phyloP scores from a whole-genome alignment of 2,797 vertebrate genomes.

The Moxostoma hubbsi region DNA sequence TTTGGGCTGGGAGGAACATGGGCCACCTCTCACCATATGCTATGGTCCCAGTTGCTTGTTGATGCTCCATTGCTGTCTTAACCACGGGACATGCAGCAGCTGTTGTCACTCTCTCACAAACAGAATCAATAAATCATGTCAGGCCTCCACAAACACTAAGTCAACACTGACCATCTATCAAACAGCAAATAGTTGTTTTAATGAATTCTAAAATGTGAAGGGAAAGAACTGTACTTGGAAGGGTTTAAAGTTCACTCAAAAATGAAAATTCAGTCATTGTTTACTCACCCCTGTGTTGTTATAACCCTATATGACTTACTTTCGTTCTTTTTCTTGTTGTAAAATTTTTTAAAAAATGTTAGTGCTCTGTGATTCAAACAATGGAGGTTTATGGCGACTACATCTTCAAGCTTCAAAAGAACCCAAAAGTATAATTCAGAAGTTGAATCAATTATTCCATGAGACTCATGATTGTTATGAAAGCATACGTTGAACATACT shows the following conservation, averaged over 20 bases:
- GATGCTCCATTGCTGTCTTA: background rate
- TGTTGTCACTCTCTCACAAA: conserved; percentile 4
- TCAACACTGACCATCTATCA: conserved; percentile 17
- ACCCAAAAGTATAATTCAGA: too few relatives aligned
- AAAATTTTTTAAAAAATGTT: too few relatives aligned
- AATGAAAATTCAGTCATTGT: too few relatives aligned
- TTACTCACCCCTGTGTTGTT: background rate
- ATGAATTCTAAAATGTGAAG: conserved; percentile 3
- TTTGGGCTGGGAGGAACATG: background rate
- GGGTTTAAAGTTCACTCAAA: background rate
- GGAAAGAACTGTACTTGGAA: background rate
- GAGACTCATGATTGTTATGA: too few relatives aligned
- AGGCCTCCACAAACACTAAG: conserved; percentile 1
- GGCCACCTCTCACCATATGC: conserved; percentile 9
- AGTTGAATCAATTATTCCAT: too few relatives aligned
- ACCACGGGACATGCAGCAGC: conserved; percentile 7
- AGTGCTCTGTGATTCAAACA: too few relatives aligned
- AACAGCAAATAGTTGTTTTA: background rate
- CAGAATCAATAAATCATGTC: conserved; percentile 42
- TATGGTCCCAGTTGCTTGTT: background rate
- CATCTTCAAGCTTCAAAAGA: too few relatives aligned
- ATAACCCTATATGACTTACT: background rate
- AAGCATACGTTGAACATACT: too few relatives aligned
- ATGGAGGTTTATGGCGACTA: too few relatives aligned
- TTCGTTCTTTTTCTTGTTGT: too few relatives aligned